Percentiles rank a stretch among this genome's conserved stretches.
Conservation (phyloP, 2,888 invertebrate species). For the Hypercompe scribonia region DNA sequence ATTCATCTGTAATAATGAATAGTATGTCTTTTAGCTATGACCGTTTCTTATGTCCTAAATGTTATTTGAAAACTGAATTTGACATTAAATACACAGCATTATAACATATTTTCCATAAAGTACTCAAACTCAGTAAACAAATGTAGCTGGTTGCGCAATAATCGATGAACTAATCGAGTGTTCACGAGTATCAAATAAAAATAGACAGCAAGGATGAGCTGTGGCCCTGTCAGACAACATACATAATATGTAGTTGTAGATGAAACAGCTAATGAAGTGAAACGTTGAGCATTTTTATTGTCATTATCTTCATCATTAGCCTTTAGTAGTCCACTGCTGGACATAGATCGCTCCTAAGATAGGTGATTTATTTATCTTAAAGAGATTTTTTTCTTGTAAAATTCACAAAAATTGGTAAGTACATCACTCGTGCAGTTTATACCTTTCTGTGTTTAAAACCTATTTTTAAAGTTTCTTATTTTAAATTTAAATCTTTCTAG, state of each 20-base stretch:
- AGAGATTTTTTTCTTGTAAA: no score
- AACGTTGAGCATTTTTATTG: background rate
- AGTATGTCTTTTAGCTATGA: background rate
- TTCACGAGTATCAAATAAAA: constrained; percentile 47
- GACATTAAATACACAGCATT: background rate
- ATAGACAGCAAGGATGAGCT: constrained; percentile 36
- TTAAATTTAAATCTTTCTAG: no score
- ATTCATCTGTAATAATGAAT: background rate
- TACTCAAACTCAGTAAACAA: constrained; percentile 9
- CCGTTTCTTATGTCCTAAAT: background rate
- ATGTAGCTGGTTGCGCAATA: constrained; percentile 25
- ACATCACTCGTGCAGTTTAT: no score
- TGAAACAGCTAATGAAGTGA: background rate
- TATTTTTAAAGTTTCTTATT: no score
- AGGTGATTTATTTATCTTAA: no score
- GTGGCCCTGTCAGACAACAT: constrained; percentile 20
- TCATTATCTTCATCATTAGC: no score
- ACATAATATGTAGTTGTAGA: background rate
- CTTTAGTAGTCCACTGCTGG: no score
- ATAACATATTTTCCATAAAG: background rate
- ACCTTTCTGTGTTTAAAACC: no score
- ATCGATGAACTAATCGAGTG: constrained; percentile 55
- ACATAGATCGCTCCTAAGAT: no score
- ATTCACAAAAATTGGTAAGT: no score
- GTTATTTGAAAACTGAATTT: background rate